Base-by-base conservation (phyloP, 2,113 vertebrate species). In the Leucoraja erinaceus region DNA sequence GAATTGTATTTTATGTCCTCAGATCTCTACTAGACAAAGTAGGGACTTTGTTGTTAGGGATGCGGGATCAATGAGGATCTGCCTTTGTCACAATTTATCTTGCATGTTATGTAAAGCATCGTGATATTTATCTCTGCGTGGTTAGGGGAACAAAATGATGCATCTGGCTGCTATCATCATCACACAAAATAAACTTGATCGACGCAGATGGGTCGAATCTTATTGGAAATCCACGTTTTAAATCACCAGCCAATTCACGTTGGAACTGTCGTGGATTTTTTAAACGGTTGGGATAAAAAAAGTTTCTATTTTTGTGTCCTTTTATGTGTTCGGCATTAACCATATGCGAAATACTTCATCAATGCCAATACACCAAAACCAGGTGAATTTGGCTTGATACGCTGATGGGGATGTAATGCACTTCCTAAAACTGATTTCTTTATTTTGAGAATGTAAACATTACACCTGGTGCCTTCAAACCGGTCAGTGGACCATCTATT, bases 11-110 rank as follows among this genome's bases (percentile, higher is more conserved):
- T 72, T 47, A 72, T 91, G 90, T 16, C 56, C 63, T 88, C 7
- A 31, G 83, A 88, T n/a, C n/a, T 88, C 63, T 88, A 88, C 14
- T 54, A 38, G 68, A 22, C 61, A 90, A 31, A 90, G 47, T 90
- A 90, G 66, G 63, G 61, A 38, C 88, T 31, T 16, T 3, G 33
- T 90, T 70, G 88, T 70, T 90, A 22, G 63, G 33, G 31, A 91
- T 38, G 72, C 38, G 12, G 31, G 90, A 74, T 91, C 68, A 91
- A 91, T 91, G 28, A 47, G 38, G 66, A 91, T 74, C 68, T 28
- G 33, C 90, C 59, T 66, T 38, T 22, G 11, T 74, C 66, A 91
- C 68, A 12, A 70, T 38, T 56, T 56, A 84, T 59, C 81, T 25
- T 20, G 54, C 18, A 84, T 84, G 47, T 72, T 38, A 47, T 25